These are phyloP conservation scores for Bryconaethiops microstoma DNA, from an alignment of 2,797 vertebrate species.

Conservation along the genomic window DNA sequence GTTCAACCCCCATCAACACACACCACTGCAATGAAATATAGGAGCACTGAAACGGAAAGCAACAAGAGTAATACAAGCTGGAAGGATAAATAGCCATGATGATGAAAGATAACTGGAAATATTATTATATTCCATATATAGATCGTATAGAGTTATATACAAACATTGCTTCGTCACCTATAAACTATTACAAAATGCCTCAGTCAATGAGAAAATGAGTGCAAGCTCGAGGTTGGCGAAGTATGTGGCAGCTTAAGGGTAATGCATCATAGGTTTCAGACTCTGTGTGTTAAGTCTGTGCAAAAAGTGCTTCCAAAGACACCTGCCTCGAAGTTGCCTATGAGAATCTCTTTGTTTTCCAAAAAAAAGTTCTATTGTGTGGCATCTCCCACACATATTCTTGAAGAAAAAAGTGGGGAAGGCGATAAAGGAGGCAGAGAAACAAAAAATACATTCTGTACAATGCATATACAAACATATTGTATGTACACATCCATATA, in stretches of 20 bases:
- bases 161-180: constrained; percentile 83
- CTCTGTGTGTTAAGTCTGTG: constrained; percentile 70
- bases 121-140: constrained; percentile 73
- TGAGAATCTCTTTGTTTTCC: constrained; percentile 68
- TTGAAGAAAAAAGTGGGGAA: constrained; percentile 71
- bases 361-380: constrained; percentile 50
- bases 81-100: constrained; percentile 51
- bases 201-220: constrained; percentile 78
- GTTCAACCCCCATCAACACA: constrained; percentile 76
- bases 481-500: constrained; percentile 72
- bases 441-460: constrained; percentile 75
- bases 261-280: constrained; percentile 73
- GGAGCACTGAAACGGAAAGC: constrained; percentile 37
- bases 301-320: constrained; percentile 70
- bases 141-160: constrained; percentile 74
- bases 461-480: constrained; percentile 83
- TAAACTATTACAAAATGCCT: constrained; percentile 79
- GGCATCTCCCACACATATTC: constrained; percentile 68
- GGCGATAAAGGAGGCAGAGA: constrained; percentile 23
- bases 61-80: constrained; percentile 42
- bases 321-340: constrained; percentile 67
- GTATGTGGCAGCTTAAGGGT: constrained; percentile 68
- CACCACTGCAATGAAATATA: constrained; percentile 40
- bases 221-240: constrained; percentile 75
- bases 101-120: constrained; percentile 70